Evolutionary conservation across 2,888 invertebrate species (phyloP), one percentile per base, ranked within the genome.

Genomic region (Rotaria socialis): DNA sequence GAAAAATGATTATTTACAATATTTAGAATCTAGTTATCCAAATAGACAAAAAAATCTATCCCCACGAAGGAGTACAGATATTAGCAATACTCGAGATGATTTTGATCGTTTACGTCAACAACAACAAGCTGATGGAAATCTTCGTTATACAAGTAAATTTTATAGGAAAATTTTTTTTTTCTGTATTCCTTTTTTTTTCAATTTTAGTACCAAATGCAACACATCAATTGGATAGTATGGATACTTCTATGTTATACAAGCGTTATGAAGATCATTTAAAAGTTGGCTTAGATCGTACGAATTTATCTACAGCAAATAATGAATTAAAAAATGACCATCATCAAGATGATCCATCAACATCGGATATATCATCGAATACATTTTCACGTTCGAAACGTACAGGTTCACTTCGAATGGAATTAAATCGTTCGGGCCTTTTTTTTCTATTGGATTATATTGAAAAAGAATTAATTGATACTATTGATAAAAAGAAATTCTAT

Each of bases 381-480:
- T 47, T 80, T n/a, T 80, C 80, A 7, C 43, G 47, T 80, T 80
- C 80, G 6, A 80, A 80, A 47, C 80, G 80, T 11, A 24, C 43
- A 8, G 47, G 47, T 80, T 80, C 80, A 47, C 11, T 80, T 10
- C 80, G 80, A 19, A 80, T 80, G 80, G 80, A 80, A 80, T 80
- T 80, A 80, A 4, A 24, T 47, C 80, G 43, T 11, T 47, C 24
- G 2, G 80, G 80, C 47, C 47, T 80, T 47, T 43, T 24, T 22
- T 80, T 80, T 47, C 5, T 47, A 80, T n/a, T 80, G 24, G 80
- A 80, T 47, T 80, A n/a, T 47, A 80, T 80, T 24, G 43, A 80
- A 47, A 43, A 80, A 47, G 80, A 80, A 47, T 80, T 80, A n/a
- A 22, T 8, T 5, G 24, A 47, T 47, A 80, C 47, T 10, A 47